phyloP scores from a whole-genome alignment of 2,888 invertebrate species.

The Pandemis corylana region DNA sequence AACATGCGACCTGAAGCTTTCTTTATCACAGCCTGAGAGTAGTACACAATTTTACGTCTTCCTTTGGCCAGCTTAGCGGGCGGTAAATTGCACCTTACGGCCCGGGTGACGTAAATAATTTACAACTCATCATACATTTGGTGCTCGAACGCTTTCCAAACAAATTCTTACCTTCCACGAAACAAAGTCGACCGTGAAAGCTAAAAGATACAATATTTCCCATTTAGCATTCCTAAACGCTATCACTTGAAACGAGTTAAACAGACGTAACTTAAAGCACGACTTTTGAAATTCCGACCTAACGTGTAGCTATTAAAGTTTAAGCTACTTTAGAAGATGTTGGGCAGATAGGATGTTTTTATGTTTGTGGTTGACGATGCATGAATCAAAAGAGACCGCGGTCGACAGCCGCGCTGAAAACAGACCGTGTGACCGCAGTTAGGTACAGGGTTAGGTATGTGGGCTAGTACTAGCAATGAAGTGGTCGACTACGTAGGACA shows the following conservation, averaged over 20 bases:
- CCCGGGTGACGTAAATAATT: too few species aligned
- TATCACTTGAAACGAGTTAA: not conserved
- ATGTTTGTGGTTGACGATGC: constrained; percentile 15
- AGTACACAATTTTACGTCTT: too few species aligned
- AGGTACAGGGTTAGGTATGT: not conserved
- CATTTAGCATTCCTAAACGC: not conserved
- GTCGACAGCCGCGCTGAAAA: constrained; percentile 16
- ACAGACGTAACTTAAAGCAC: not conserved
- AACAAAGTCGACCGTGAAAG: not conserved
- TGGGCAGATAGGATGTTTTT: not conserved
- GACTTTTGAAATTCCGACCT: not conserved
- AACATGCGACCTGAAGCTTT: too few species aligned
- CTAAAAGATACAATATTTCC: constrained; percentile 6
- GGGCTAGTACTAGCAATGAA: not conserved
- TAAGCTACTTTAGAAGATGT: not conserved
- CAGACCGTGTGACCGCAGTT: constrained; percentile 33
- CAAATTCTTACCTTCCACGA: not conserved
- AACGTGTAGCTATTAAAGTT: not conserved
- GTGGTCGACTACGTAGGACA: too few species aligned
- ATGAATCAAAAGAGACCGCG: constrained; percentile 35
- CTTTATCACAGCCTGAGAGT: too few species aligned
- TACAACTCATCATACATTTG: too few species aligned
- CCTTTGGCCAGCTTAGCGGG: too few species aligned
- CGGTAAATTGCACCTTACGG: too few species aligned
- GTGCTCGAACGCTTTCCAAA: not conserved